These are phyloP conservation scores for Chymomyza costata DNA, from an alignment of 1,140 invertebrate genomes.

Conservation along the genomic window DNA sequence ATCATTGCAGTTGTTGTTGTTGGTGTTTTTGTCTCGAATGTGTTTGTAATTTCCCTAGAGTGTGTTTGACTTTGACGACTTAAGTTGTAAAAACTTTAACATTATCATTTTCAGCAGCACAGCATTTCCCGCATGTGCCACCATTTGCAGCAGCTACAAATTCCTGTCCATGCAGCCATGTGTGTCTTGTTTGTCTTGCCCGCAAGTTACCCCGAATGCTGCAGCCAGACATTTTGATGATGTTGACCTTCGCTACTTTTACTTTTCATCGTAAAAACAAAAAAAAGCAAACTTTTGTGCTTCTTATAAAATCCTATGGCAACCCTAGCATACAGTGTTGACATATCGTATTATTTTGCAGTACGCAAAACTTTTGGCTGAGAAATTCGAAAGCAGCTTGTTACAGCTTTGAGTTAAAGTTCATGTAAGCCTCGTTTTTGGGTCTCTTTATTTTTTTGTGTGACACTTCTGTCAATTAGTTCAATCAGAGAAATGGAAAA, in stretches of 20 bases:
- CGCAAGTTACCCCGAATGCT: no score
- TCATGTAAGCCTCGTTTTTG: no score
- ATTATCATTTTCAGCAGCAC: conserved; percentile 72
- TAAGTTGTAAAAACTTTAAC: conserved; percentile 75
- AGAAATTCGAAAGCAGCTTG: conserved; percentile 10
- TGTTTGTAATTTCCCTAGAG: conserved; percentile 75
- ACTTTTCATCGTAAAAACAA: conserved; percentile 37
- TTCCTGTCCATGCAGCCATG: conserved; percentile 9
- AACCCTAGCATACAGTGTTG: conserved; percentile 52
- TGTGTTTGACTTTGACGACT: conserved; percentile 76
- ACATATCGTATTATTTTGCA: conserved; percentile 65
- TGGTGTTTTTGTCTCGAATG: conserved; percentile 55
- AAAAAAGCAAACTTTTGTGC: conserved; percentile 19
- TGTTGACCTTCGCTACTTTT: conserved; percentile 73
- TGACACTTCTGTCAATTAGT: conserved; percentile 64
- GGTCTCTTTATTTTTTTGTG: conserved; percentile 1
- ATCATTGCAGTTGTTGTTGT: conserved; percentile 7
- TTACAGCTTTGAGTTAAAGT: conserved; percentile 19
- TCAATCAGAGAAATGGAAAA: no score
- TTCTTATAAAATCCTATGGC: conserved; percentile 55
- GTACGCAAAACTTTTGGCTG: conserved; percentile 7
- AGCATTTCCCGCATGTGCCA: conserved; percentile 21
- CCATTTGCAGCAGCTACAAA: no score
- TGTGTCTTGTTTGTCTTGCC: conserved; percentile 32
- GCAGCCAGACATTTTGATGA: conserved; percentile 69